Conservation (phyloP, 2,888 invertebrate genomes). For the Cenopis cana region DNA sequence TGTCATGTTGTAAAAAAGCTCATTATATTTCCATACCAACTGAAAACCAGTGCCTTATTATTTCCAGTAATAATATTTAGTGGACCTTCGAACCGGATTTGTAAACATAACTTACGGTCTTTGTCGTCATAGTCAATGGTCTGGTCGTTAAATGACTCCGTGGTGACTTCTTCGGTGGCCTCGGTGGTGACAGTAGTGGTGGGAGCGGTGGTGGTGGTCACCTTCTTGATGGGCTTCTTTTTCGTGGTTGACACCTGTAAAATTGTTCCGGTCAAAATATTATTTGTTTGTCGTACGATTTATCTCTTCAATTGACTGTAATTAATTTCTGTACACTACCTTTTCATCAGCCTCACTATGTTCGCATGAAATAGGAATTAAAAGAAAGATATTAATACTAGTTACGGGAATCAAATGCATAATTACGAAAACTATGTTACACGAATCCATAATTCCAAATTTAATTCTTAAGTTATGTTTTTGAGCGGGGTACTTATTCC, state of each 20-base stretch:
- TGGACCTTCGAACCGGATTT: no score
- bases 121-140: conserved; percentile 71
- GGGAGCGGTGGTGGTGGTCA: conserved; percentile 69
- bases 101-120: conserved; percentile 64
- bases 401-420: no score
- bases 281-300: not conserved
- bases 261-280: not conserved
- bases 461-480: no score
- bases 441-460: no score
- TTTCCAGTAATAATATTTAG: no score
- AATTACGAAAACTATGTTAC: no score
- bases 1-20: no score
- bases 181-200: conserved; percentile 67
- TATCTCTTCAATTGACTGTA: no score
- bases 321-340: not conserved
- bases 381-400: no score
- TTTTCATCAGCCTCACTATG: not conserved
- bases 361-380: not conserved
- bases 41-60: no score
- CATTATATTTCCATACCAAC: no score
- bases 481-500: no score
- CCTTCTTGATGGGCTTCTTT: conserved; percentile 69
- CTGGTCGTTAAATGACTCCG: conserved; percentile 70
- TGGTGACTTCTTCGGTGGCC: conserved; percentile 70
- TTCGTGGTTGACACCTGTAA: conserved; percentile 77